phyloP scores from a whole-genome alignment of 2,797 vertebrate species.

The Mareca penelope region DNA sequence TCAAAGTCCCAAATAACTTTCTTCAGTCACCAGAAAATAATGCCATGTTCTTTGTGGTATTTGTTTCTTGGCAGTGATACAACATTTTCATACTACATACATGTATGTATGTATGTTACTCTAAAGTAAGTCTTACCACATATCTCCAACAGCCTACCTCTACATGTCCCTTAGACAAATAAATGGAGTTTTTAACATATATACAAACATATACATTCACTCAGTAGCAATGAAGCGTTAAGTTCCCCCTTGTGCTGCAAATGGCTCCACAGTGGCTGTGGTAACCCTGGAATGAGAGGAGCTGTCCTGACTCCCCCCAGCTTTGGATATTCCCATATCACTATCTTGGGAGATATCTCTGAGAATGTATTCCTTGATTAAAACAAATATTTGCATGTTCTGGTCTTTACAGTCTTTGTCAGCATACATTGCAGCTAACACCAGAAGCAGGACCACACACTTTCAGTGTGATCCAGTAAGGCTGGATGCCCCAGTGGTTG shows the following conservation, averaged over 20 bases:
- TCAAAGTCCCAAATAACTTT: slow-evolving; percentile 6
- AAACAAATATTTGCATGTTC: background rate
- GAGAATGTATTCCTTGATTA: background rate
- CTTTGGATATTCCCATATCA: background rate
- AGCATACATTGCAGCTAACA: background rate
- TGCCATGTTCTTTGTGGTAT: background rate
- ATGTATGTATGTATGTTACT: background rate
- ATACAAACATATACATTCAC: background rate
- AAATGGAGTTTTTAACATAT: background rate
- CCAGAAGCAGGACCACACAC: background rate
- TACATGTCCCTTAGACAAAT: background rate
- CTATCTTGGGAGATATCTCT: background rate
- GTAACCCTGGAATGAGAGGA: background rate
- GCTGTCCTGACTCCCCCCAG: background rate
- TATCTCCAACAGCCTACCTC: background rate
- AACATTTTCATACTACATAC: background rate
- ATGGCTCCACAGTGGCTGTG: background rate
- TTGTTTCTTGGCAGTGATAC: background rate
- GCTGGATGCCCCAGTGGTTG: background rate
- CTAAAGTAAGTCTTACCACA: background rate
- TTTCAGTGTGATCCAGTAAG: rapidly evolving
- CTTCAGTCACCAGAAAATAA: background rate
- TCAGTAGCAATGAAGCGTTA: background rate
- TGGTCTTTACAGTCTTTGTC: background rate
- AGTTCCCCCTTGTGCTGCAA: background rate